Base-by-base conservation (phyloP, 2,888 invertebrate genomes). In the Cephus nigrinus region DNA sequence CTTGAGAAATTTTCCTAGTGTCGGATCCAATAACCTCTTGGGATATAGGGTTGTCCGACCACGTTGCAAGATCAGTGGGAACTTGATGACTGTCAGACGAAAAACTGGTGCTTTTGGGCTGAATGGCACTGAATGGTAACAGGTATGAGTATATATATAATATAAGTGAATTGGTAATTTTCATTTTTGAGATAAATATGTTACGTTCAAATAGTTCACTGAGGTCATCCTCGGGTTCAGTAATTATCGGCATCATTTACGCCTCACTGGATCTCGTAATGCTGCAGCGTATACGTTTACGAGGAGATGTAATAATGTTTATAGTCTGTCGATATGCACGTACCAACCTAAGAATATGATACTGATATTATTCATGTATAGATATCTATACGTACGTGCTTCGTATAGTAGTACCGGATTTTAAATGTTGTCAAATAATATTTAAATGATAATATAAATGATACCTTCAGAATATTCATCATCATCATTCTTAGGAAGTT, bases 271-370 rank as follows among this genome's bases (percentile, higher is more conserved):
- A 55, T 55, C 23, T 23, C 9, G 23, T 9, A 55, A 55, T 55
- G 9, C 55, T 69, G 74, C 68, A 34, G 31, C 30, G 73, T 69
- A 32, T 33, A 36, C 68, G 55, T 77, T 74, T 77, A 74, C 36
- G 74, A 77, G 74, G 36, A 30, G 36, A 77, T 35, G 74, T 77
- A 75, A 77, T 40, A 69, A 31, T 34, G 35, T 75, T 77, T 77
- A 77, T 69, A 75, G 73, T 69, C 68, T 68, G 35, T 69, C 74
- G 76, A 76, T 76, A 35, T 68, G 32, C n/a, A 5, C 55, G 55
- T 55, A 23, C 23, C 55, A 55, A 55, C 23, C 9, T 55, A 55
- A 55, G 55, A 55, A 55, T 55, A 55, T 23, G 15, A 55, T 23
- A 55, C 40, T 55, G 23, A 55, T 23, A 23, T 55, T 55, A 34